phyloP scores from a whole-genome alignment of 2,888 invertebrate species.

The Junonia oenone region DNA sequence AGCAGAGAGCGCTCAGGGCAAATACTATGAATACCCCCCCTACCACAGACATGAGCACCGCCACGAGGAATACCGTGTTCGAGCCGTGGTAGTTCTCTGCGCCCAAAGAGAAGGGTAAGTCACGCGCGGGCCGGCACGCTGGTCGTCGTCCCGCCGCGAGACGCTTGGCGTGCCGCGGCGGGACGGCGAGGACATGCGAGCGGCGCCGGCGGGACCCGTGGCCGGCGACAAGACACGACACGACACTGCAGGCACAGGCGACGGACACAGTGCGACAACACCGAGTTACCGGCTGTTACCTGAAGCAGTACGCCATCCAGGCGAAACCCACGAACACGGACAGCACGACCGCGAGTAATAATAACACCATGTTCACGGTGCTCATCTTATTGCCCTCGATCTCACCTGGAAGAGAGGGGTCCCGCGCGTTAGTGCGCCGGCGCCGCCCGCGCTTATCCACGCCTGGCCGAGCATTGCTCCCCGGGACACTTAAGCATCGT shows the following conservation, averaged over 20 bases:
- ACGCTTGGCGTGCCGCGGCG: constrained; percentile 36
- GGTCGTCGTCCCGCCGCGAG: constrained; percentile 36
- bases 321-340: constrained; percentile 97
- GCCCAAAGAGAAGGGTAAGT: constrained; percentile 72
- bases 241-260: constrained; percentile 64
- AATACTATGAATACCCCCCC: constrained; percentile 99
- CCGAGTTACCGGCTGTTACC: constrained; percentile 82
- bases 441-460: constrained; percentile 58
- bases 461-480: constrained; percentile 65
- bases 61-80: constrained; percentile 98
- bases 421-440: constrained; percentile 75
- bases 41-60: constrained; percentile 98
- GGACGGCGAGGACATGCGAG: constrained; percentile 49
- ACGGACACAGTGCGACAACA: constrained; percentile 72
- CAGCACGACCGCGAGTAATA: constrained; percentile 94
- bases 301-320: constrained; percentile 96
- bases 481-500: constrained; percentile 1
- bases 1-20: constrained; percentile 99
- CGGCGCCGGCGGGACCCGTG: constrained; percentile 50
- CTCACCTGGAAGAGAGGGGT: constrained; percentile 83
- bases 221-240: constrained; percentile 41
- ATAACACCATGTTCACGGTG: constrained; percentile 94
- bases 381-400: constrained; percentile 90
- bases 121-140: constrained; percentile 41
- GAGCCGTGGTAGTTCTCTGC: constrained; percentile 98